Percentiles rank a stretch among this genome's conserved stretches.
Conservation (phyloP, 2,888 invertebrate species). For the Epistrophe grossulariae region DNA sequence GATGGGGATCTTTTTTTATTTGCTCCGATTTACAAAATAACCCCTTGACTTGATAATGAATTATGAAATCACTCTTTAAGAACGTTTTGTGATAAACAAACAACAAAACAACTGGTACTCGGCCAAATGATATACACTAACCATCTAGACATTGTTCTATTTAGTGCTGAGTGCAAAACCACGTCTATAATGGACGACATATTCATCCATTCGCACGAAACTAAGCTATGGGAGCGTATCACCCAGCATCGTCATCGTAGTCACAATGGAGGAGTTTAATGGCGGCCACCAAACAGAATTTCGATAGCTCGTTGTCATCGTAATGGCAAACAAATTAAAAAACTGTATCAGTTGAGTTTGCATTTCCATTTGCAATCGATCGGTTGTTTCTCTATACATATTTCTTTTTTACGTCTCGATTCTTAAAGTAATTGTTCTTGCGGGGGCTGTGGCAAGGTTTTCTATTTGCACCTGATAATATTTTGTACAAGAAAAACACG, state of each 20-base stretch:
- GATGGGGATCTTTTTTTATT: slow-evolving; percentile 6
- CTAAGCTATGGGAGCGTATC: slow-evolving; percentile 40
- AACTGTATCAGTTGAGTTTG: slow-evolving; percentile 21
- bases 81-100: slow-evolving; percentile 48
- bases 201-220: slow-evolving; percentile 20
- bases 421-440: background rate
- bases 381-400: background rate
- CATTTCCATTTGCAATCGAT: slow-evolving; percentile 25
- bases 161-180: slow-evolving; percentile 74
- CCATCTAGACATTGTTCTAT: background rate
- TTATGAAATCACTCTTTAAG: background rate
- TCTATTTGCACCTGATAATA: slow-evolving; percentile 11
- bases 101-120: slow-evolving; percentile 13
- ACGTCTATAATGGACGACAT: slow-evolving; percentile 22
- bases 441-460: background rate
- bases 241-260: slow-evolving; percentile 45
- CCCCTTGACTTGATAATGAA: background rate
- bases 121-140: background rate
- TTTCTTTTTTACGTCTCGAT: slow-evolving; percentile 8
- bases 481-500: slow-evolving; percentile 29
- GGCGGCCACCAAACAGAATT: slow-evolving; percentile 55
- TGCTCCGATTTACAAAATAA: background rate
- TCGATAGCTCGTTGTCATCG: slow-evolving; percentile 35
- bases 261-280: slow-evolving; percentile 67
- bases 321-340: slow-evolving; percentile 39